Conservation (phyloP, 2,888 invertebrate genomes). For the Heliconius ismenius region DNA sequence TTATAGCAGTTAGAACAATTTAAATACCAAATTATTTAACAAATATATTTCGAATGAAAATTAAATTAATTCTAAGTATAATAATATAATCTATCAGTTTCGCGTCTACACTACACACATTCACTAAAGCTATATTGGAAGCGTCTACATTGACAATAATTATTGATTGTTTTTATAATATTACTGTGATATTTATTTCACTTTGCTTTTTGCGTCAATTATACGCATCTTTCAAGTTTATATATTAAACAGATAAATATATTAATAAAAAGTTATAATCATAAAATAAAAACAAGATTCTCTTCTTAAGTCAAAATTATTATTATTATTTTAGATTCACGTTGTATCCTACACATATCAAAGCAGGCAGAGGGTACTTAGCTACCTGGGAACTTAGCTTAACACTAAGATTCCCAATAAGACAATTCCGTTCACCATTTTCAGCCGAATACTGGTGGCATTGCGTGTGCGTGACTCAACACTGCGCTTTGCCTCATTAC, state of each 20-base stretch:
- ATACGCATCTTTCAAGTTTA: not conserved
- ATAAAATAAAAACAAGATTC: too few species aligned
- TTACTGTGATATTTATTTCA: constrained; percentile 31
- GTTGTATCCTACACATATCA: too few species aligned
- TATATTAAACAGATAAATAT: not conserved
- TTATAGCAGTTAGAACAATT: not conserved
- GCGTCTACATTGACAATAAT: constrained; percentile 57
- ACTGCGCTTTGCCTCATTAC: not conserved
- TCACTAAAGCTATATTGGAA: constrained; percentile 68
- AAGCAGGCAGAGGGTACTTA: too few species aligned
- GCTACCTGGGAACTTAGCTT: too few species aligned
- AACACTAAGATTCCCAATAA: too few species aligned
- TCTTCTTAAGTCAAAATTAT: too few species aligned
- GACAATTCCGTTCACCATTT: too few species aligned
- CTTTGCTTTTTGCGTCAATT: not conserved
- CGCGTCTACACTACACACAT: constrained; percentile 43
- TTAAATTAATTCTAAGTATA: constrained; percentile 3
- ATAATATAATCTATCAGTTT: constrained; percentile 20
- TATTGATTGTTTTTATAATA: constrained; percentile 37
- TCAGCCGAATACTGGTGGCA: not conserved
- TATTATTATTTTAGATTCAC: too few species aligned
- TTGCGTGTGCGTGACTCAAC: not conserved
- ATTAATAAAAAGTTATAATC: too few species aligned
- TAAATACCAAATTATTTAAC: not conserved
- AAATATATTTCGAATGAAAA: not conserved